Conservation (phyloP, 2,888 invertebrate species). For the Quadriops clusia region DNA sequence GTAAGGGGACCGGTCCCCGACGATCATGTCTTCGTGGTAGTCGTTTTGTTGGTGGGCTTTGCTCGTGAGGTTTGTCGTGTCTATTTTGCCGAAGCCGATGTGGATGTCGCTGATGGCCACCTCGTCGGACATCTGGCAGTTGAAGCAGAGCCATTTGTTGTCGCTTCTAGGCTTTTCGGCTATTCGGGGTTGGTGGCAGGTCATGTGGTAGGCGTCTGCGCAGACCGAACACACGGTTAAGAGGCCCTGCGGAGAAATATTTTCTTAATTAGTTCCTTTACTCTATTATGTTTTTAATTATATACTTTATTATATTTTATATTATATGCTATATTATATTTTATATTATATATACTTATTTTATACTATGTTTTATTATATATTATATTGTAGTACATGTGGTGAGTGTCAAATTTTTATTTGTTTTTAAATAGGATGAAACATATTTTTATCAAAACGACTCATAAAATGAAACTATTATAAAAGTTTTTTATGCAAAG, state of each 20-base stretch:
- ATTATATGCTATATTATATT: too few relatives aligned
- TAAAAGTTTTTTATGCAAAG: too few relatives aligned
- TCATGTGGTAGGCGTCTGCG: slow-evolving; percentile 72
- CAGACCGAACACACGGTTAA: slow-evolving; percentile 72
- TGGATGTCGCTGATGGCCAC: slow-evolving; percentile 32
- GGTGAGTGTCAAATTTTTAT: too few relatives aligned
- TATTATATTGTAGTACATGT: slow-evolving; percentile 31
- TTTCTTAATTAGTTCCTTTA: too few relatives aligned
- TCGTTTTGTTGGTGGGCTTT: too few relatives aligned
- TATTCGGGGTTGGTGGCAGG: slow-evolving; percentile 65
- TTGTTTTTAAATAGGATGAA: too few relatives aligned
- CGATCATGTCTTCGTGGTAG: too few relatives aligned
- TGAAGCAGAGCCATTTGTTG: slow-evolving; percentile 60
- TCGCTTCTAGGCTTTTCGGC: slow-evolving; percentile 44
- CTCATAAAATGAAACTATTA: too few relatives aligned
- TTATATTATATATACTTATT: slow-evolving; percentile 41
- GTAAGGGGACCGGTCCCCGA: too few relatives aligned
- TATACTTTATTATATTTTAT: too few relatives aligned
- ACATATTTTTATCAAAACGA: too few relatives aligned
- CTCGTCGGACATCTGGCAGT: slow-evolving; percentile 43
- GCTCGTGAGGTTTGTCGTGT: slow-evolving; percentile 10
- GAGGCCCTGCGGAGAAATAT: slow-evolving; percentile 28
- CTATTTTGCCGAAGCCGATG: slow-evolving; percentile 27
- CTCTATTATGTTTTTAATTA: too few relatives aligned
- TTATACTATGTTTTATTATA: slow-evolving; percentile 60